Evolutionary conservation across 2,888 invertebrate genomes (phyloP).

Genomic region (Eupsilia transversa): DNA sequence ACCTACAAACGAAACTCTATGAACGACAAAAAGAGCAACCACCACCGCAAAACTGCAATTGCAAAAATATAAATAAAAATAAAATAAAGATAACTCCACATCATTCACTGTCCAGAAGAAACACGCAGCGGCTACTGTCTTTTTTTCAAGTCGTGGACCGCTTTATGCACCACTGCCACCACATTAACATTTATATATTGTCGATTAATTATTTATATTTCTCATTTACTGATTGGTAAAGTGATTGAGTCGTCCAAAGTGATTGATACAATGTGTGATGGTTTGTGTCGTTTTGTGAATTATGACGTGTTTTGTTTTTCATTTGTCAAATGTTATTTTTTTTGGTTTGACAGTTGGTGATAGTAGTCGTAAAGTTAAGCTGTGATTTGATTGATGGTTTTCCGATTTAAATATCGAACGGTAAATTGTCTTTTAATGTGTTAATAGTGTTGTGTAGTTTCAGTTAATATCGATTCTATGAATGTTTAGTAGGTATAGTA

Average conservation of each 20-base stretch:
- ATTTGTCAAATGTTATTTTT: constrained; percentile 35
- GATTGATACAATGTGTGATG: constrained; percentile 75
- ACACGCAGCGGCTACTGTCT: constrained; percentile 87
- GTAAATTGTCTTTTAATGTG: constrained; percentile 12
- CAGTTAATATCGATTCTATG: neutral
- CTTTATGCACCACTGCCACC: constrained; percentile 82
- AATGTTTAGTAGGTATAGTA: neutral
- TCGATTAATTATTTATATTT: constrained; percentile 82
- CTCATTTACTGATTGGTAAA: constrained; percentile 76
- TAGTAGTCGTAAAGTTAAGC: constrained; percentile 1
- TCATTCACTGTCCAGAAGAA: constrained; percentile 80
- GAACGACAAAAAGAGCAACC: constrained; percentile 37
- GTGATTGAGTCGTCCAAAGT: constrained; percentile 82
- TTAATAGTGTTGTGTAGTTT: constrained; percentile 7
- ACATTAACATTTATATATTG: constrained; percentile 85
- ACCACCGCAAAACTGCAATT: constrained; percentile 51
- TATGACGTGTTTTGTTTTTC: constrained; percentile 43
- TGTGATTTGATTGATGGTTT: constrained; percentile 39
- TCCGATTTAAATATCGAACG: constrained; percentile 17
- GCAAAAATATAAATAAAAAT: constrained; percentile 67
- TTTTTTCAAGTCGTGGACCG: constrained; percentile 80
- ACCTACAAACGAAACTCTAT: constrained; percentile 27
- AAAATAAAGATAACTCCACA: constrained; percentile 78
- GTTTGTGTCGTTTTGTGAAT: constrained; percentile 50
- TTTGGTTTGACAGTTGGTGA: constrained; percentile 36